Base-by-base conservation (phyloP, 1,140 invertebrate genomes). In the Dendroctonus valens region DNA sequence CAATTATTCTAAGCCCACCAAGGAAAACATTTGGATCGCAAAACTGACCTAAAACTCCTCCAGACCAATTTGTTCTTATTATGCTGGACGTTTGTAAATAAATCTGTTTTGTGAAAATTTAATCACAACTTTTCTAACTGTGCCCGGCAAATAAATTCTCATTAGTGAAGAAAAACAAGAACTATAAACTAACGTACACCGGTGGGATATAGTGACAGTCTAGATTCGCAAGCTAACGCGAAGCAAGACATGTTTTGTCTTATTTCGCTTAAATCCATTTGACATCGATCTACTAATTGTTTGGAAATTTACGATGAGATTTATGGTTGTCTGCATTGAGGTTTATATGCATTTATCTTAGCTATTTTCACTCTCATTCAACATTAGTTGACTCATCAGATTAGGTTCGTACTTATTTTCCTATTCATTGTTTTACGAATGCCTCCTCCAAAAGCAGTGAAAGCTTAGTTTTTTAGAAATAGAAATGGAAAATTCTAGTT, bases 81-180 rank as follows among this genome's bases (percentile, higher is more conserved):
- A 65, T 38, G 26, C 39, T 26, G 9, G 54, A 37, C 54, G 40
- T 51, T 51, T 51, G 55, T 52, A 65, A 59, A 58, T 65, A 65
- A 65, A 65, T 65, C 52, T 50, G 55, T 65, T 64, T 65, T 65
- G 63, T 65, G 63, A 65, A 65, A 65, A 65, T 65, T 65, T 65
- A 65, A 65, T 65, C 63, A 57, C 63, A 65, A 65, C 63, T 65
- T 65, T 59, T 65, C 63, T 65, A 59, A 59, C 46, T 51, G 50
- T 46, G 63, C 9, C 55, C 14, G 48, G 48, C 44, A 65, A 54
- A 65, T 65, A 65, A 59, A 65, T 65, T 65, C 48, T 59, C 54
- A 59, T 65, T 65, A 65, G 55, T 52, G 55, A 11, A n/a, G 48
- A 54, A 65, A 65, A 63, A 63, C 60, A 63, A 59, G 41, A 59